Evolutionary conservation across 2,113 vertebrate genomes (phyloP).

Genomic region (Eulemur macaco): DNA sequence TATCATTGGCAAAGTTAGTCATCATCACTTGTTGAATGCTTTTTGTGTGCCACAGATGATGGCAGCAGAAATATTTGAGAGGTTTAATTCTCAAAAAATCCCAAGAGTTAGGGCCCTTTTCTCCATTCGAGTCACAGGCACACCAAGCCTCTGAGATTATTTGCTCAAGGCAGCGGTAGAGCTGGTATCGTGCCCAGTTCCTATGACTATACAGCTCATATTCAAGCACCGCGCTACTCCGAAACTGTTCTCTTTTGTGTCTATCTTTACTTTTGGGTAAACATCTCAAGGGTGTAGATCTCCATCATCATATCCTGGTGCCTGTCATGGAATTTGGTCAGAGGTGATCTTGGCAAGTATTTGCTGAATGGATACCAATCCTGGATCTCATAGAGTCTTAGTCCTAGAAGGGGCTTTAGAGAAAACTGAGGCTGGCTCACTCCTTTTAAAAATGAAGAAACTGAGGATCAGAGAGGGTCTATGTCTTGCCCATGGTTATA

Average conservation of each 20-base stretch:
- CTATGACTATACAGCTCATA: neutral
- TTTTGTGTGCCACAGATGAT: neutral
- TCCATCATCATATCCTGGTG: neutral
- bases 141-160: neutral
- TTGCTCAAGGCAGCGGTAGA: neutral
- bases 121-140: neutral
- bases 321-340: neutral
- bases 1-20: neutral
- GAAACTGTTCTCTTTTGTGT: neutral
- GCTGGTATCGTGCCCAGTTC: neutral
- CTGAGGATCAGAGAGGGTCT: neutral
- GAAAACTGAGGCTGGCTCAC: neutral
- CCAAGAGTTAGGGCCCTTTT: neutral
- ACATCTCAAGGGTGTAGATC: neutral
- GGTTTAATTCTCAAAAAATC: neutral
- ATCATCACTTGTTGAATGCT: neutral
- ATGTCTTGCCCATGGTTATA: neutral
- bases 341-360: neutral
- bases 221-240: neutral
- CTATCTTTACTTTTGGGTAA: neutral
- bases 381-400: neutral
- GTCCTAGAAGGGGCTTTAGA: neutral
- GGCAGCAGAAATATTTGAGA: neutral
- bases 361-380: neutral
- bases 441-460: neutral